A percentile compares a stretch with the other conserved stretches of the same genome.
These are phyloP conservation scores for Crocuta crocuta DNA, from an alignment of 2,113 vertebrate genomes.

Conservation along the genomic window DNA sequence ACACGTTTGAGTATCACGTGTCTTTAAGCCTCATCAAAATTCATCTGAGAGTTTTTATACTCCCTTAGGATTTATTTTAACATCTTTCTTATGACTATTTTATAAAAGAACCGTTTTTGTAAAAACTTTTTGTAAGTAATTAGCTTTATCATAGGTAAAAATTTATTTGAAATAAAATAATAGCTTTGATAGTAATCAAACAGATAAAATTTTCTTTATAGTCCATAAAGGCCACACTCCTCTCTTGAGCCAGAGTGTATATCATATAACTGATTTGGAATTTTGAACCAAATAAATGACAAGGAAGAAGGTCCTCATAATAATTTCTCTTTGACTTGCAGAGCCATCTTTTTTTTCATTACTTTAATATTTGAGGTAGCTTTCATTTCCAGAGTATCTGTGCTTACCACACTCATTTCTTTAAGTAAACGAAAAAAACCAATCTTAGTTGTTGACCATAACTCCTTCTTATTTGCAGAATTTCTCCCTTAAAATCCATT, in stretches of 20 bases:
- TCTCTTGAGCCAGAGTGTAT: not conserved
- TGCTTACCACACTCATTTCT: not conserved
- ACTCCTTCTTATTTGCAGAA: not conserved
- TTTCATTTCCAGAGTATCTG: not conserved
- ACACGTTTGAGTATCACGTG: not conserved
- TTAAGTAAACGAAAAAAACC: not conserved
- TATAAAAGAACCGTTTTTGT: not conserved
- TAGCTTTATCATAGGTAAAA: not conserved
- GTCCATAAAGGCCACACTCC: not conserved
- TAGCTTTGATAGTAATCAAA: not conserved
- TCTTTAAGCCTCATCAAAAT: not conserved
- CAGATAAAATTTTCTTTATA: not conserved
- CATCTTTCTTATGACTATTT: not conserved
- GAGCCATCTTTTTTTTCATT: not conserved
- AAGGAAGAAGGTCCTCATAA: not conserved
- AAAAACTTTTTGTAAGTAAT: not conserved
- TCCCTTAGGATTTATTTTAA: not conserved
- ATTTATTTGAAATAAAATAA: not conserved
- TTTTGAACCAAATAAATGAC: not conserved
- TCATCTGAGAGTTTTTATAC: not conserved
- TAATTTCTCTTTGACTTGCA: not conserved
- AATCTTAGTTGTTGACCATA: slow-evolving; percentile 11
- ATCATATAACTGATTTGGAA: not conserved
- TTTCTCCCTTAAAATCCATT: slow-evolving; percentile 19
- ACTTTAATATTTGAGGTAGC: not conserved